Percentiles rank a stretch among this genome's conserved stretches.
Evolutionary conservation across 2,113 vertebrate species (phyloP).

Genomic region (Apodemus speciosus): DNA sequence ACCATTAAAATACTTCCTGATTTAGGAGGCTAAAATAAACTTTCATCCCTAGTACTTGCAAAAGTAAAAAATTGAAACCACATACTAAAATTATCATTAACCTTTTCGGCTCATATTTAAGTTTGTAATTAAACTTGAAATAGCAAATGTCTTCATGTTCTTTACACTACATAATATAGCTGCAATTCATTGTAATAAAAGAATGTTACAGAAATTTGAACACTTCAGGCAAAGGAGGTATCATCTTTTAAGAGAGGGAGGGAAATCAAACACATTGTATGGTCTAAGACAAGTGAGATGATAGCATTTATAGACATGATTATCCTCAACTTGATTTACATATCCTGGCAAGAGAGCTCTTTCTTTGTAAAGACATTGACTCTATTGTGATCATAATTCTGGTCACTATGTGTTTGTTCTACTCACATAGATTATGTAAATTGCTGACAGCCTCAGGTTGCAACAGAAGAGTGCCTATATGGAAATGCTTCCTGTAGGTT

Average conservation of each 20-base stretch:
- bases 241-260: background rate
- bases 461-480: background rate
- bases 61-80: background rate
- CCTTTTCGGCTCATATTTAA: constrained; percentile 13
- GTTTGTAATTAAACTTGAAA: background rate
- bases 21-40: background rate
- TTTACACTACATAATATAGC: background rate
- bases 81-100: background rate
- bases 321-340: background rate
- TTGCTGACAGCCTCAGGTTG: background rate
- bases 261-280: background rate
- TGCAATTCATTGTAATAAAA: background rate
- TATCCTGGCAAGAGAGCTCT: background rate
- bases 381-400: background rate
- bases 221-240: background rate
- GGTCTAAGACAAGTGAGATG: background rate
- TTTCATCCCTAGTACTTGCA: background rate
- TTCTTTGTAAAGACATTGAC: background rate
- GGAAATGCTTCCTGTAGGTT: background rate
- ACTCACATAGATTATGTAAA: background rate
- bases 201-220: background rate
- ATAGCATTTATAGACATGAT: background rate
- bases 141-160: background rate
- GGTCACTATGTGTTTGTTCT: background rate
- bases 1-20: background rate